Evolutionary conservation across 92 coral and sea anemone genomes (phyloP).

Genomic region (Nematostella vectensis): DNA sequence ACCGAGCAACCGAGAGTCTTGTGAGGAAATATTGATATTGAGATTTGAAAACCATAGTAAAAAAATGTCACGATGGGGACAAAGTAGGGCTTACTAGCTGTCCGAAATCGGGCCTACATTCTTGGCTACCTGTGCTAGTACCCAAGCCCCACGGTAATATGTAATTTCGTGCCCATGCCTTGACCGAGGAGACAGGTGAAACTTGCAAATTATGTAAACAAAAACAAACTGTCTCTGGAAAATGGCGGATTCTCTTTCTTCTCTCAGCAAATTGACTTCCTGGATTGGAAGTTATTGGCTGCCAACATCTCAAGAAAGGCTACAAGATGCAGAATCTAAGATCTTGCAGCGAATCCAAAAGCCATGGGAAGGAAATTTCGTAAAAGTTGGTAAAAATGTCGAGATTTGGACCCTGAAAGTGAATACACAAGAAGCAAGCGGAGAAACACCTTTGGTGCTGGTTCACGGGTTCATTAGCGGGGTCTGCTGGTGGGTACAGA

Average conservation of each 20-base stretch:
- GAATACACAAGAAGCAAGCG: conserved; percentile 44
- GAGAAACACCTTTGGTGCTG: conserved; percentile 67
- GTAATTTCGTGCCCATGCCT: no score
- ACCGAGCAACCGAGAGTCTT: no score
- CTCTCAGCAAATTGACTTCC: conserved; percentile 19
- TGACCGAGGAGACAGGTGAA: conserved; percentile 9
- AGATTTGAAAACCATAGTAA: no score
- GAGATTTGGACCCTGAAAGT: conserved; percentile 80
- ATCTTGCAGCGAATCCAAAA: conserved; percentile 49
- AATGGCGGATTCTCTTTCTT: conserved; percentile 20
- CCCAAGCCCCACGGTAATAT: no score
- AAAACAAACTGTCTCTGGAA: conserved; percentile 3
- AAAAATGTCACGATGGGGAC: no score
- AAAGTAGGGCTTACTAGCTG: no score
- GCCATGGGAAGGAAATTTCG: conserved; percentile 80
- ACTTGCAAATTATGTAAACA: conserved; percentile 1
- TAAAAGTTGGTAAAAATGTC: conserved; percentile 60
- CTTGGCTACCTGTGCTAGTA: no score
- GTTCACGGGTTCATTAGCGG: conserved; percentile 87
- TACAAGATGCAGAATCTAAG: conserved; percentile 61
- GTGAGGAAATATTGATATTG: no score
- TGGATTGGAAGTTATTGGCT: conserved; percentile 64
- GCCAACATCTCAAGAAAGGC: conserved; percentile 66
- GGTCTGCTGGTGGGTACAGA: conserved; percentile 86
- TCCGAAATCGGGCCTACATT: no score